A percentile compares a stretch with the other conserved stretches of the same genome.
Conservation (phyloP, 2,113 vertebrate species). For the Serinus canaria region DNA sequence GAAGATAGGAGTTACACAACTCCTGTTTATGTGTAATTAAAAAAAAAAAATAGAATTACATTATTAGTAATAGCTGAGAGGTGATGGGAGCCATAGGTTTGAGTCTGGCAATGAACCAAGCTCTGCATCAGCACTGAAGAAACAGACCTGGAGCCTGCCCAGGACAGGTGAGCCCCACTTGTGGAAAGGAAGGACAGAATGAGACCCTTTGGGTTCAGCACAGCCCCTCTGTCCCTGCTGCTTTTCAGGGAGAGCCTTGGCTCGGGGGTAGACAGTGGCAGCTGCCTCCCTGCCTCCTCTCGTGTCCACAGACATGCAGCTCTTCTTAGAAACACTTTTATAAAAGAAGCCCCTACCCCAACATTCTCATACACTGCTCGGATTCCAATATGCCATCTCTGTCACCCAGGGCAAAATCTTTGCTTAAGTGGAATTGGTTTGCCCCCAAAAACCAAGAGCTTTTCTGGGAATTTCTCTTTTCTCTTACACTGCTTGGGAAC, state of each 20-base stretch:
- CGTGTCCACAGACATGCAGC: background rate
- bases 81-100: background rate
- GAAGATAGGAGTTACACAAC: background rate
- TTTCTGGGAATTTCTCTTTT: background rate
- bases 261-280: background rate
- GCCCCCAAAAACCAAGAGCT: background rate
- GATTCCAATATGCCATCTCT: background rate
- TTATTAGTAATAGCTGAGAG: background rate
- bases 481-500: background rate
- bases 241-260: background rate
- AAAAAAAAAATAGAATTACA: background rate
- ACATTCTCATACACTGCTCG: background rate
- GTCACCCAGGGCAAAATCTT: background rate
- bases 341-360: background rate
- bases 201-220: background rate
- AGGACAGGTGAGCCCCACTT: background rate
- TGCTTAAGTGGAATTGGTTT: background rate
- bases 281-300: background rate
- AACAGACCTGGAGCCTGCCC: accelerated
- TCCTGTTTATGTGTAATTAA: background rate
- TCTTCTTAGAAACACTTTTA: background rate
- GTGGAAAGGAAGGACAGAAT: background rate
- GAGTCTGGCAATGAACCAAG: background rate
- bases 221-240: background rate
- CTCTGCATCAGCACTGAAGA: background rate